phyloP scores from a whole-genome alignment of 2,888 invertebrate species.

The Bedellia somnulentella region DNA sequence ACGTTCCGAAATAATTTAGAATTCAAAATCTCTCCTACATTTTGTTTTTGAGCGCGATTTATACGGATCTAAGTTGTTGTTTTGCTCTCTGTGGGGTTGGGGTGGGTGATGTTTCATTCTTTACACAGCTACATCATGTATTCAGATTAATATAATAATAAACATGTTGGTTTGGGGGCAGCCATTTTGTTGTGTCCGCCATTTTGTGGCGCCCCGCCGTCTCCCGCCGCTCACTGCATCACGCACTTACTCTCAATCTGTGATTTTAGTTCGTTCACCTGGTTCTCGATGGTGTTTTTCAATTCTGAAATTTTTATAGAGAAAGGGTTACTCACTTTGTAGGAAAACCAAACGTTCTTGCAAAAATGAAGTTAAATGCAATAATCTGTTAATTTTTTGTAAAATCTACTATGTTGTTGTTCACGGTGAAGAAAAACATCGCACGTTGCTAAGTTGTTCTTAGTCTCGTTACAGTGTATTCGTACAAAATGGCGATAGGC shows the following conservation, averaged over 20 bases:
- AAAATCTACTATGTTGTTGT: background rate
- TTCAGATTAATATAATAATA: conserved; percentile 25
- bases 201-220: conserved; percentile 4
- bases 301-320: conserved; percentile 78
- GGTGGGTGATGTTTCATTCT: conserved; percentile 33
- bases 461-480: too few species aligned
- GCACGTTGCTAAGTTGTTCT: too few species aligned
- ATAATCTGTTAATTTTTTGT: too few species aligned
- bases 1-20: conserved; percentile 42
- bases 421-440: too few species aligned
- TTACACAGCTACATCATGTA: conserved; percentile 57
- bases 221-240: conserved; percentile 75
- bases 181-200: conserved; percentile 9
- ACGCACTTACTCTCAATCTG: conserved; percentile 96
- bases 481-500: too few species aligned
- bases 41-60: conserved; percentile 42
- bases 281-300: conserved; percentile 96
- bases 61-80: conserved; percentile 24
- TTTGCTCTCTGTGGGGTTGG: conserved; percentile 14
- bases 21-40: conserved; percentile 43
- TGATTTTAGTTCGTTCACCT: conserved; percentile 94
- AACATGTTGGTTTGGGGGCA: conserved; percentile 12
- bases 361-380: too few species aligned
- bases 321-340: background rate
- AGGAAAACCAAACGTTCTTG: too few species aligned